Evolutionary conservation across 2,113 vertebrate genomes (phyloP).

Genomic region (Sylvilagus bachmani): DNA sequence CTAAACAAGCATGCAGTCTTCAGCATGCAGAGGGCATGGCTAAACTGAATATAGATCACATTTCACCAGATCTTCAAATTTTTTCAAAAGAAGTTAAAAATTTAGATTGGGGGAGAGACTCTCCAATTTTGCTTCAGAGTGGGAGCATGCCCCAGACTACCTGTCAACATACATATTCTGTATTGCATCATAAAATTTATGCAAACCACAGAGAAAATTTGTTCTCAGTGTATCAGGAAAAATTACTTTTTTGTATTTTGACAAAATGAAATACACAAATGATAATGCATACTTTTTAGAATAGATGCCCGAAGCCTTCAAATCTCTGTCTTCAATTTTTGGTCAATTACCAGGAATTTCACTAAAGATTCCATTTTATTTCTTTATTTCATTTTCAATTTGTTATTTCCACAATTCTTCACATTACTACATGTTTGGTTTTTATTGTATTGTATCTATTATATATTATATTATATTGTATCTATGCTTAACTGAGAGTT

Average conservation of each 20-base stretch:
- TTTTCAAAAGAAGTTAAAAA: not conserved
- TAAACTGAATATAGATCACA: not conserved
- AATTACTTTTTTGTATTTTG: not conserved
- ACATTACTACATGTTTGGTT: not conserved
- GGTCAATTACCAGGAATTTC: not conserved
- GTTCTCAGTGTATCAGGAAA: not conserved
- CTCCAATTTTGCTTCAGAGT: not conserved
- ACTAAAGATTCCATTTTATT: not conserved
- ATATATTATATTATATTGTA: not conserved
- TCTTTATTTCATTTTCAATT: not conserved
- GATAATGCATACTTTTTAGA: not conserved
- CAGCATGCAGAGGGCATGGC: not conserved
- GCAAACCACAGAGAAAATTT: not conserved
- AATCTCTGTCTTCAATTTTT: not conserved
- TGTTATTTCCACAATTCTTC: not conserved
- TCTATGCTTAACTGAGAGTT: not conserved
- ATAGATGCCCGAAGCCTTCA: not conserved
- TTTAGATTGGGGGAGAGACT: not conserved
- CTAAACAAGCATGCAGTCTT: not conserved
- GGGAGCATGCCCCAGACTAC: not conserved
- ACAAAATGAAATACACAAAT: not conserved
- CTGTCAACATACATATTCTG: not conserved
- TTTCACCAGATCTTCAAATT: not conserved
- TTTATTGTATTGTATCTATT: not conserved
- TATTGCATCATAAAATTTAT: not conserved